Evolutionary conservation across 2,113 vertebrate species (phyloP), one percentile per base, ranked within the genome.

Genomic region (Bubo bubo): DNA sequence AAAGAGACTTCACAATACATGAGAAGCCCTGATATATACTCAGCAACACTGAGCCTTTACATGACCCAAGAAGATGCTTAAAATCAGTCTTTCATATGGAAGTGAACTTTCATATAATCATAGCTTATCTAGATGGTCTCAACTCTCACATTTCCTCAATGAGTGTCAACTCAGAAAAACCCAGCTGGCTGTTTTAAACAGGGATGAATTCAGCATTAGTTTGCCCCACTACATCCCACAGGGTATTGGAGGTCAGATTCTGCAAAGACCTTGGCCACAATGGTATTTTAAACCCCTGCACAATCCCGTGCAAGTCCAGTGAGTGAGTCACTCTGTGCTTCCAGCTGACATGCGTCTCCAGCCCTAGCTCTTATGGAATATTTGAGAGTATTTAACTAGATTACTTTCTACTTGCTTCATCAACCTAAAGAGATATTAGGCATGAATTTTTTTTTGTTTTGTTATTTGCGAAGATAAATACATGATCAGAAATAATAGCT

Each of bases 401-500:
- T 56, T 4, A 37, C 58, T 87, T 84, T 49, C 77, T 75, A 27
- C 19, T 12, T 92, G 56, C 58, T 92, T 95, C 56, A n/a, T 85
- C 43, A 85, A 10, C 32, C 13, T 91, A 30, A 83, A 67, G 59
- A 76, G 22, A 28, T 56, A 91, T 53, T 56, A 89, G 34, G 53
- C 35, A 84, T 63, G 16, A 47, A 50, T 15, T 2, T 20, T 74
- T 90, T 90, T 90, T 77, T 84, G 16, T 20, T 90, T 77, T 77
- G 16, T 37, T 95, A 32, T 77, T 82, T 81, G 73, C 47, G 45
- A 64, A 79, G 91, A 91, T 81, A 45, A 88, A 82, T 75, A 58
- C 19, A 71, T 28, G 35, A 75, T 76, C 77, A 94, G 77, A 88
- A 95, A 91, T 95, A 96, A 91, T 56, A 91, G 53, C 53, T 91